phyloP scores from a whole-genome alignment of 2,113 vertebrate genomes.

The Corythornis cristatus region DNA sequence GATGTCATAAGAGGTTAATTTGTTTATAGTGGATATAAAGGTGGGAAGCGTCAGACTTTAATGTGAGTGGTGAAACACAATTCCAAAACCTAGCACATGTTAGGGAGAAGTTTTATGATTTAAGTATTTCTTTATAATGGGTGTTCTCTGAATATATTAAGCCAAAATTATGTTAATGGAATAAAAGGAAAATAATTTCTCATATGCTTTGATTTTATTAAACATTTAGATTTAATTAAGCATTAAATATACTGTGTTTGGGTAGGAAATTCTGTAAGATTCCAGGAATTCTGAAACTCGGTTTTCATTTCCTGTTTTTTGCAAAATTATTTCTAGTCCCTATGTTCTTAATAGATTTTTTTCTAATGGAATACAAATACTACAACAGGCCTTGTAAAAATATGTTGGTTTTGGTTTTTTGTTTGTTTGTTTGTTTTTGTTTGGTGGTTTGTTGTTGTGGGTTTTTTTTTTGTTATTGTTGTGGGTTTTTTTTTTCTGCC shows the following conservation, averaged over 20 bases:
- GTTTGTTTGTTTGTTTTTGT: background rate
- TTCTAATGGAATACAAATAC: background rate
- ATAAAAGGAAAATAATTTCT: background rate
- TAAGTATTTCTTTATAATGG: rapidly evolving
- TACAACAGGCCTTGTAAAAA: background rate
- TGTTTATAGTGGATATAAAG: background rate
- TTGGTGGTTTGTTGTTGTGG: too few species aligned
- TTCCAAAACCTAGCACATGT: background rate
- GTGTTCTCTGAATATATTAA: background rate
- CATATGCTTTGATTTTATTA: background rate
- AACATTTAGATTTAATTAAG: background rate
- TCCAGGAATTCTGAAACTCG: background rate
- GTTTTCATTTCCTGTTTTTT: background rate
- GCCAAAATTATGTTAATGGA: background rate
- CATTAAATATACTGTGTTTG: background rate
- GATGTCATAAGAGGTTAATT: background rate
- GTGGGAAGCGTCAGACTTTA: background rate
- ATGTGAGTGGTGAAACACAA: background rate
- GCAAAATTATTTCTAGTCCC: background rate
- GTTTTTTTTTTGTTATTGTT: background rate
- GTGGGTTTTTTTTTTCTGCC: background rate
- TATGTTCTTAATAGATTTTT: background rate
- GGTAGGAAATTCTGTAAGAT: background rate
- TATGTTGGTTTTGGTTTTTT: background rate
- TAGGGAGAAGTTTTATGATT: background rate